Evolutionary conservation across 2,888 invertebrate genomes (phyloP).

Genomic region (Sarcophaga caerulescens): DNA sequence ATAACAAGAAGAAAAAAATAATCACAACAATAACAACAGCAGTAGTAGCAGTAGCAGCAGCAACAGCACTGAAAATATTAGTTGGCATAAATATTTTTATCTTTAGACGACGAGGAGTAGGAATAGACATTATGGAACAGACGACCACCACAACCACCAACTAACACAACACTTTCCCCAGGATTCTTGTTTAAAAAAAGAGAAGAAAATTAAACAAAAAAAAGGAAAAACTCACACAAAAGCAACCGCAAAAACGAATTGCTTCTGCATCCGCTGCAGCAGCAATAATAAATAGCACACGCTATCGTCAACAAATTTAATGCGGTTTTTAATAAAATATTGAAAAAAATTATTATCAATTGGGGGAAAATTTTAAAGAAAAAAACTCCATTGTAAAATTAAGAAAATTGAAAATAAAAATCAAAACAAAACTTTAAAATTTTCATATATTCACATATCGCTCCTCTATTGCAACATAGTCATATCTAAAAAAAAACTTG

Average conservation of each 20-base stretch:
- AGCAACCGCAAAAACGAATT: constrained; percentile 28
- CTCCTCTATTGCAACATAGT: too few relatives aligned
- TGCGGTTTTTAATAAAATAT: constrained; percentile 9
- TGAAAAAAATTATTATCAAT: not conserved
- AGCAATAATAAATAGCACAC: not conserved
- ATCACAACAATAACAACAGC: constrained; percentile 14
- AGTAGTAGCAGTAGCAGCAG: not conserved
- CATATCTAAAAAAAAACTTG: too few relatives aligned
- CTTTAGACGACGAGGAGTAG: too few relatives aligned
- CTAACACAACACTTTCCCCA: constrained; percentile 19
- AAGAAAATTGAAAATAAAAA: too few relatives aligned
- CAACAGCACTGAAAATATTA: not conserved
- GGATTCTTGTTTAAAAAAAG: constrained; percentile 21
- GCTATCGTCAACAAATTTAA: not conserved
- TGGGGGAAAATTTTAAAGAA: too few relatives aligned
- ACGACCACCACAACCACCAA: not conserved
- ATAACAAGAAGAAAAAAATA: not conserved
- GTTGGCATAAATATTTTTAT: too few relatives aligned
- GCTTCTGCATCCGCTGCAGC: constrained; percentile 4
- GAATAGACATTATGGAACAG: not conserved
- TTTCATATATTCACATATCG: too few relatives aligned
- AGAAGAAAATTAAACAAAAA: too few relatives aligned
- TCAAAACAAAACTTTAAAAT: too few relatives aligned
- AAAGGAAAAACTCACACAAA: constrained; percentile 13
- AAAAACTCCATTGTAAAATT: too few relatives aligned